phyloP scores from a whole-genome alignment of 2,888 invertebrate species.

The Plusia festucae region DNA sequence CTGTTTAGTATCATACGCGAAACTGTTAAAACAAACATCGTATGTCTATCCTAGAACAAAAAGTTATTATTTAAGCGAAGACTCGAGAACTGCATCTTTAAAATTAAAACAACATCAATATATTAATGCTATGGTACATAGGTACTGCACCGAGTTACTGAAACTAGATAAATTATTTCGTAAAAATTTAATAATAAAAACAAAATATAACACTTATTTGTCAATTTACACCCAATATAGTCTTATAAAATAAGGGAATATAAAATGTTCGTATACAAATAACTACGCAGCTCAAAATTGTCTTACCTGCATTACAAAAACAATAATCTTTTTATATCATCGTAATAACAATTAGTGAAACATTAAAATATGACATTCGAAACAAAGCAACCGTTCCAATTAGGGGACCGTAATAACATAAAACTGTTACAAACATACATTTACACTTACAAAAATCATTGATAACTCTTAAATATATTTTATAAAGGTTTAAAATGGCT shows the following conservation, averaged over 20 bases:
- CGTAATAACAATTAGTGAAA: slow-evolving; percentile 59
- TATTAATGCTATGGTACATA: no score
- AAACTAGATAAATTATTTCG: no score
- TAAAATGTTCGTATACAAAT: slow-evolving; percentile 29
- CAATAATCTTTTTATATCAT: slow-evolving; percentile 47
- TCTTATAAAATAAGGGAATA: no score
- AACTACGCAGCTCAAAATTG: slow-evolving; percentile 10
- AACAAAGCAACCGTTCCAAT: slow-evolving; percentile 81
- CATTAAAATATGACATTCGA: slow-evolving; percentile 71
- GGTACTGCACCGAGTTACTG: no score
- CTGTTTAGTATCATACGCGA: no score
- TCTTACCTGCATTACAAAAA: slow-evolving; percentile 33
- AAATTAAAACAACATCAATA: no score
- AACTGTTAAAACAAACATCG: no score
- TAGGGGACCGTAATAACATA: slow-evolving; percentile 77
- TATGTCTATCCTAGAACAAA: no score
- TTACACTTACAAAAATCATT: slow-evolving; percentile 10
- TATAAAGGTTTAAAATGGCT: slow-evolving; percentile 51
- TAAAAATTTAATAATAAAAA: no score
- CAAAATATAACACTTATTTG: not conserved
- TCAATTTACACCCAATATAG: slow-evolving; percentile 18
- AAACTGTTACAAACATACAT: slow-evolving; percentile 63
- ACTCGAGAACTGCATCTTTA: no score
- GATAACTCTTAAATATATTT: slow-evolving; percentile 12
- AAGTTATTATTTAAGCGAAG: no score